Percentiles rank a stretch among this genome's conserved stretches.
Conservation (phyloP, 2,797 vertebrate species). For the Melanotaenia boesemani region DNA sequence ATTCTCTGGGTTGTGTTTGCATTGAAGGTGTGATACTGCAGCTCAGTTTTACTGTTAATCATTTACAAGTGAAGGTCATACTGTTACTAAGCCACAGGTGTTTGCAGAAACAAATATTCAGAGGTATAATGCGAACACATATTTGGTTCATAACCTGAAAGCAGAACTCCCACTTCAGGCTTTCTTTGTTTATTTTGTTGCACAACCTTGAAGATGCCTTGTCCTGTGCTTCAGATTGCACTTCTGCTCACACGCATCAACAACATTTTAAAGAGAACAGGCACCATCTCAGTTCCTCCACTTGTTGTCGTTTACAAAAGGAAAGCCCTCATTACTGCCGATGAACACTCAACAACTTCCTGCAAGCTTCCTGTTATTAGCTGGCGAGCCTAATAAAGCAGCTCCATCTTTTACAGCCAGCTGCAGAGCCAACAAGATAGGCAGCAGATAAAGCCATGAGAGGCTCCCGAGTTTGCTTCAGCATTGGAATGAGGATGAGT, state of each 20-base stretch:
- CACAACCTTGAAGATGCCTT: not conserved
- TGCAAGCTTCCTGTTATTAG: slow-evolving; percentile 75
- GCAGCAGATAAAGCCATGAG: slow-evolving; percentile 18
- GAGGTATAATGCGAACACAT: slow-evolving; percentile 47
- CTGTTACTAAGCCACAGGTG: slow-evolving; percentile 35
- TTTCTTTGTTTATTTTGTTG: not conserved
- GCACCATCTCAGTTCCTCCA: slow-evolving; percentile 15
- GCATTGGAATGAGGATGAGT: slow-evolving; percentile 13
- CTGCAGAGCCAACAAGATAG: slow-evolving; percentile 36
- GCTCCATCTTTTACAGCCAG: slow-evolving; percentile 41
- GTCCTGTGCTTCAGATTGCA: not conserved
- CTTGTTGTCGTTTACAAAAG: slow-evolving; percentile 74
- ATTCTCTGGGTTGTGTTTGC: slow-evolving; percentile 49
- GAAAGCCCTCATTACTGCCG: slow-evolving; percentile 73
- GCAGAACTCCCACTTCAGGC: slow-evolving; percentile 19
- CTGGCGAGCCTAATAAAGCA: slow-evolving; percentile 51
- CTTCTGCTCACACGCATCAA: slow-evolving; percentile 28
- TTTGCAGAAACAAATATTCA: slow-evolving; percentile 41
- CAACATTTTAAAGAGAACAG: slow-evolving; percentile 17
- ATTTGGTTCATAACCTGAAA: slow-evolving; percentile 12
- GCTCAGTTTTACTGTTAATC: slow-evolving; percentile 49
- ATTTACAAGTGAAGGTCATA: slow-evolving; percentile 41
- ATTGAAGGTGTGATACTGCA: slow-evolving; percentile 44
- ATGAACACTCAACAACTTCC: slow-evolving; percentile 77
- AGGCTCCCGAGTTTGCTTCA: slow-evolving; percentile 12